Conservation (phyloP, 2,888 invertebrate genomes). For the Amiota minor region DNA sequence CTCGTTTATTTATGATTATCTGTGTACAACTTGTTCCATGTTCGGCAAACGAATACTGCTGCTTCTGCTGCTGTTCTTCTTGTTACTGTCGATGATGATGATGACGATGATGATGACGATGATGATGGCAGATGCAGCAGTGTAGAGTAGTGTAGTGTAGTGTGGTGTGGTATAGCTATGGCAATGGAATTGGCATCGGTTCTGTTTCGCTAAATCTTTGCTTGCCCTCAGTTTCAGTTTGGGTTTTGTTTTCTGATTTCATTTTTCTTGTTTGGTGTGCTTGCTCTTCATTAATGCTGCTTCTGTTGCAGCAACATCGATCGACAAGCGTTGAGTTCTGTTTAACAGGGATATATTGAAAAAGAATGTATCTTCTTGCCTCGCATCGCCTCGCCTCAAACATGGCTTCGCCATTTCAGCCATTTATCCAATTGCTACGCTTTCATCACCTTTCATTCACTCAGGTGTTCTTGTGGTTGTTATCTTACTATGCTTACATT, state of each 20-base stretch:
- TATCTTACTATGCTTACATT: no score
- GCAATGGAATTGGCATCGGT: constrained; percentile 45
- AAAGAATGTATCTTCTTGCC: neutral
- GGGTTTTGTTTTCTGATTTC: constrained; percentile 36
- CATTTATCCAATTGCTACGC: constrained; percentile 30
- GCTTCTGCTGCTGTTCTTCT: neutral
- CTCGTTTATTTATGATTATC: constrained; percentile 69
- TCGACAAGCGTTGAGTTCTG: constrained; percentile 20
- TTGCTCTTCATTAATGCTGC: constrained; percentile 30
- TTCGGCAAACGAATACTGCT: constrained; percentile 53
- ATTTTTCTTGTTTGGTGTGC: constrained; percentile 37
- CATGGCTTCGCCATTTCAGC: no score
- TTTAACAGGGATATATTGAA: constrained; percentile 9
- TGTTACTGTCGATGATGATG: constrained; percentile 4
- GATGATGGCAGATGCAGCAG: constrained; percentile 60
- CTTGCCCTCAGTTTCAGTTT: constrained; percentile 44
- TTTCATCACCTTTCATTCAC: no score
- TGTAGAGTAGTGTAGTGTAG: neutral
- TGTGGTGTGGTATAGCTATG: no score
- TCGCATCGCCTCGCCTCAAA: neutral
- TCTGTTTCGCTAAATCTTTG: constrained; percentile 56
- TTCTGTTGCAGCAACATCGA: constrained; percentile 34
- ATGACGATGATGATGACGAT: constrained; percentile 40
- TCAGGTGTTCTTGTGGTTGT: no score
- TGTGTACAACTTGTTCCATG: constrained; percentile 68